These are phyloP conservation scores for Drosophila tripunctata DNA, from an alignment of 2,888 invertebrate species.

Conservation along the genomic window DNA sequence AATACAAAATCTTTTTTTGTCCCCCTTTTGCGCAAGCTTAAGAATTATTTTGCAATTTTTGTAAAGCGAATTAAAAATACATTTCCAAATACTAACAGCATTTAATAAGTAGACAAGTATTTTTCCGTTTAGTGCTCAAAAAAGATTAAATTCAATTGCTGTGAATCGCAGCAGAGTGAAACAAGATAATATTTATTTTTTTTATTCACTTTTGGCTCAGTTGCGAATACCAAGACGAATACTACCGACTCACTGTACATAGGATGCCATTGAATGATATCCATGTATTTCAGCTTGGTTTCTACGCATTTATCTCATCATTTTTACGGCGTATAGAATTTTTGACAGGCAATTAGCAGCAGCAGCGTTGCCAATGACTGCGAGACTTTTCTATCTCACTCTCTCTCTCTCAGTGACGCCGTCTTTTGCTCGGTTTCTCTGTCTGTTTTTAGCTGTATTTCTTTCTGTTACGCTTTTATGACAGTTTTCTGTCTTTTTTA, in stretches of 20 bases:
- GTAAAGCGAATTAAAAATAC: neutral
- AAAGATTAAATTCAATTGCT: slow-evolving; percentile 22
- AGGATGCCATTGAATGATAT: neutral
- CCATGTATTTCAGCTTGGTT: slow-evolving; percentile 56
- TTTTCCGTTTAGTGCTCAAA: no score
- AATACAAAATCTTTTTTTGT: no score
- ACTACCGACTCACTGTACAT: neutral
- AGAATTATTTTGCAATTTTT: no score
- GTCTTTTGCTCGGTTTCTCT: neutral
- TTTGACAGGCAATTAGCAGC: slow-evolving; percentile 77
- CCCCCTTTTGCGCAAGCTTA: no score
- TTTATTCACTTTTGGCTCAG: neutral
- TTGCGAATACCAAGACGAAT: neutral
- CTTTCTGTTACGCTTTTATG: slow-evolving; percentile 57
- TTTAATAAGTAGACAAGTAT: neutral
- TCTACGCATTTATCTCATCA: slow-evolving; percentile 73
- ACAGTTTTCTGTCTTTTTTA: slow-evolving; percentile 67
- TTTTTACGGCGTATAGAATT: slow-evolving; percentile 65
- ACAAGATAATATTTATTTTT: slow-evolving; percentile 31
- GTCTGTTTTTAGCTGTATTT: neutral
- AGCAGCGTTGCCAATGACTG: slow-evolving; percentile 74
- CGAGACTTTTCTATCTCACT: slow-evolving; percentile 27
- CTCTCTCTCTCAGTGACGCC: neutral
- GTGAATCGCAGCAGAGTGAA: slow-evolving; percentile 19
- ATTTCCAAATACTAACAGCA: neutral